phyloP scores from a whole-genome alignment of 2,113 vertebrate genomes.

The Burhinus oedicnemus region DNA sequence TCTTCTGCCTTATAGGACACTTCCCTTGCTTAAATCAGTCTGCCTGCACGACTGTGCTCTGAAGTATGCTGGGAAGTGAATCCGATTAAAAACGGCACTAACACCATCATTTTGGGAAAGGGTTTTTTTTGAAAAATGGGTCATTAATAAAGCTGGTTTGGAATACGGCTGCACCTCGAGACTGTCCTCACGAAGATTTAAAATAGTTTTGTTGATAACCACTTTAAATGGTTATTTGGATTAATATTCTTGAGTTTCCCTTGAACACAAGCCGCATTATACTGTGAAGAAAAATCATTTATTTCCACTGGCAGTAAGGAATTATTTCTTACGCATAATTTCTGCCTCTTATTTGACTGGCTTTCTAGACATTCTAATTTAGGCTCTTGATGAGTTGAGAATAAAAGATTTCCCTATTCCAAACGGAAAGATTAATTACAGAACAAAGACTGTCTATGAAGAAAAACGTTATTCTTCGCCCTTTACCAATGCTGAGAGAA shows the following conservation, averaged over 20 bases:
- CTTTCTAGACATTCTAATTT: conserved; percentile 47
- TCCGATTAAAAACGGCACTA: fast-evolving
- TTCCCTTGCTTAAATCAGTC: not conserved
- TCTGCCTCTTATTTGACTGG: conserved; percentile 18
- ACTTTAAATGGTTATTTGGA: conserved; percentile 15
- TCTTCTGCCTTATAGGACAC: not conserved
- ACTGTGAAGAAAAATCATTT: conserved; percentile 24
- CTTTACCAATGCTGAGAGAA: not conserved
- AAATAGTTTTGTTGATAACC: conserved; percentile 3
- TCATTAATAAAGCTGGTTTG: not conserved
- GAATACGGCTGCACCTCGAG: not conserved
- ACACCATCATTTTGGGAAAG: not conserved
- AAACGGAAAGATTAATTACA: conserved; percentile 50
- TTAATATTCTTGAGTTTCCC: conserved; percentile 18
- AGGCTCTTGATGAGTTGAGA: conserved; percentile 23
- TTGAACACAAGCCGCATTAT: conserved; percentile 9
- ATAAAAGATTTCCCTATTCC: conserved; percentile 40
- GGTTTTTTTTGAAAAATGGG: not conserved
- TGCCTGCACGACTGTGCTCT: not conserved
- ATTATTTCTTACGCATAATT: conserved; percentile 39
- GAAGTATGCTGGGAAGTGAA: not conserved
- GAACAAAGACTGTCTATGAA: conserved; percentile 11
- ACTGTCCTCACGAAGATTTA: not conserved
- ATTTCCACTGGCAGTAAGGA: conserved; percentile 24
- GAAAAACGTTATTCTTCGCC: conserved; percentile 23